Conservation (phyloP, 2,113 vertebrate species). For the Trachemys scripta region DNA sequence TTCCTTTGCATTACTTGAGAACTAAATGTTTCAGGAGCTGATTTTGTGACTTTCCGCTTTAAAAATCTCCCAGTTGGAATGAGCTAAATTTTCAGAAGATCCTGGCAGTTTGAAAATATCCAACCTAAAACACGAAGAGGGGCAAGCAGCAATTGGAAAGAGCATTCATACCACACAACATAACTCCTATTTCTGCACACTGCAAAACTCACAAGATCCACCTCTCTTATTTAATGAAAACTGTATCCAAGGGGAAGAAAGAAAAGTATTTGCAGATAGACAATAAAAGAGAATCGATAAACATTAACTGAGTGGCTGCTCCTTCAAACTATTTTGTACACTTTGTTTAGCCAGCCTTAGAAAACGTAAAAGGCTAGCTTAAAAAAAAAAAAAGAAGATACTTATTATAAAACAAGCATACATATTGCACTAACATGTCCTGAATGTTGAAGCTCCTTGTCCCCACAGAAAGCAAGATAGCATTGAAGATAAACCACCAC, state of each 20-base stretch:
- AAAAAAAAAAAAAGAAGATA: background rate
- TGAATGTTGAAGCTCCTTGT: background rate
- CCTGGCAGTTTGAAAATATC: background rate
- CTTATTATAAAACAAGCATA: background rate
- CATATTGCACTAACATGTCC: background rate
- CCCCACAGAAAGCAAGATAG: background rate
- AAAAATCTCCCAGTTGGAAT: background rate
- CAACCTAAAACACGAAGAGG: background rate
- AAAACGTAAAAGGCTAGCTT: background rate
- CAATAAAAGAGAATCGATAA: background rate
- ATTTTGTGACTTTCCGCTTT: background rate
- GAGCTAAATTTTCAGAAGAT: background rate
- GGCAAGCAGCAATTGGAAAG: background rate
- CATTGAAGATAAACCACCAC: background rate
- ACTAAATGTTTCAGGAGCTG: conserved; percentile 5
- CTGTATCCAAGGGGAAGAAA: conserved; percentile 30
- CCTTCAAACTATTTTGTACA: fast-evolving
- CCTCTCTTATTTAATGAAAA: background rate
- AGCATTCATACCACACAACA: background rate
- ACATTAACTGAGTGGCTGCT: conserved; percentile 25
- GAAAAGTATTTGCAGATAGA: background rate
- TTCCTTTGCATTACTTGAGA: background rate
- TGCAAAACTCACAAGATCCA: background rate
- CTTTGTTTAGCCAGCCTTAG: background rate
- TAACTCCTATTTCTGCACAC: background rate